Evolutionary conservation across 2,113 vertebrate species (phyloP), one percentile per base, ranked within the genome.

Genomic region (Lampris megalopsis): DNA sequence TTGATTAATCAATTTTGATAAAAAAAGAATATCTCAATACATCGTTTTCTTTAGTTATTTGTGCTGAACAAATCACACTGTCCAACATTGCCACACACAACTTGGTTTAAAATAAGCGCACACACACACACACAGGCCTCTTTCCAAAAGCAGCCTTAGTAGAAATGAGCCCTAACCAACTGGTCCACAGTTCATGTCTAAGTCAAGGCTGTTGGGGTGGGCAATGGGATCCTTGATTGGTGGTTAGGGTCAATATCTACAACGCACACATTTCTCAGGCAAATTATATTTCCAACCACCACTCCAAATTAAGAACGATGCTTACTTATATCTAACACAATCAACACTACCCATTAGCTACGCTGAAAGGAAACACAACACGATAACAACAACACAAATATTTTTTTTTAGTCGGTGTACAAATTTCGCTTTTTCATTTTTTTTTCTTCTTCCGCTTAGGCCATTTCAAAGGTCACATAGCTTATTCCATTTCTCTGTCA

Each of bases 361-460:
- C 13, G 71, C 61, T 69, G 11, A 80, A 84, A 80, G 37, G 59
- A 72, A 84, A 82, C 73, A 81, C 60, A 77, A 68, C 68, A 70
- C 43, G 81, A 53, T 59, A 1, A 35, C 74, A 24, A 70, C 57
- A 78, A 80, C 66, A 58, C 1, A 40, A 69, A 40, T 36, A 75
- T 49, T 10, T 71, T 72, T n/a, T 24, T 61, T 67, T 71, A 85
- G 91, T 90, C 81, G 90, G 88, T 88, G 75, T 93, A 82, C 81
- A 73, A 54, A 72, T 76, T 81, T 88, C 0, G 24, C 9, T 37
- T 66, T 56, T 81, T 54, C 66, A 48, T 68, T 82, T 47, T 65
- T 76, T 83, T 67, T 67, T 64, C 5, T 6, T 71, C 9, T 42
- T 54, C 50, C 42, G 42, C 50, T 79, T 80, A 89, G 76, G 85